phyloP scores from a whole-genome alignment of 2,797 vertebrate species.

The Falco peregrinus region DNA sequence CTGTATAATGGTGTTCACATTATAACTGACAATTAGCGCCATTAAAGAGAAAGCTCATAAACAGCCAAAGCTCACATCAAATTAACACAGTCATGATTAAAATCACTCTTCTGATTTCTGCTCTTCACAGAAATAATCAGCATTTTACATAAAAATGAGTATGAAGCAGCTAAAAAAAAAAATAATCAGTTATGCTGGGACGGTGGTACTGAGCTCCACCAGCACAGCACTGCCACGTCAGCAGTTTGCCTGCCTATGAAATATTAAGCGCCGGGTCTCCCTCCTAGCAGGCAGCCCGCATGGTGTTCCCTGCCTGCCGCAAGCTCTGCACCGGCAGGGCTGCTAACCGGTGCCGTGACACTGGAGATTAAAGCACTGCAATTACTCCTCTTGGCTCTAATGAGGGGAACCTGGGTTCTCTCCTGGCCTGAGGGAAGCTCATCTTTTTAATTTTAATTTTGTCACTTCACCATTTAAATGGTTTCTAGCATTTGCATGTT shows the following conservation, averaged over 20 bases:
- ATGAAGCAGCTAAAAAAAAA: not conserved
- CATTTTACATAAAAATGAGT: conserved; percentile 69
- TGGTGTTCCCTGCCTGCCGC: not conserved
- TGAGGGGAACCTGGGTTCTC: conserved; percentile 34
- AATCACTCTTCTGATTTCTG: conserved; percentile 74
- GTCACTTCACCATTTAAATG: conserved; percentile 34
- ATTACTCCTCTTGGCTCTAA: conserved; percentile 51
- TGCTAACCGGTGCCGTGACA: not conserved
- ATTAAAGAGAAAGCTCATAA: conserved; percentile 74
- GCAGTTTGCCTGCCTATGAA: not conserved
- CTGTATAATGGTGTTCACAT: conserved; percentile 72
- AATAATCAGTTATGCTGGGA: not conserved
- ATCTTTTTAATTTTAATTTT: conserved; percentile 21
- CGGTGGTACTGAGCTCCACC: not conserved
- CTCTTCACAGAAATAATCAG: conserved; percentile 71
- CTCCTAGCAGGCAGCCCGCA: not conserved
- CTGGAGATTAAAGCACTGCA: conserved; percentile 13
- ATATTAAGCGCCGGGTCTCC: not conserved
- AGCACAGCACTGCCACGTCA: not conserved
- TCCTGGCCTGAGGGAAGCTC: conserved; percentile 41
- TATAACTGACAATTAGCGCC: conserved; percentile 74
- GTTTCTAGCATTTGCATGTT: not conserved
- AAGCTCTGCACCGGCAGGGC: not conserved
- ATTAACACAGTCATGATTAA: conserved; percentile 75
- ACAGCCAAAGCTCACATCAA: conserved; percentile 74